phyloP scores from a whole-genome alignment of 2,797 vertebrate genomes.

The Neosilurus hyrtlii region DNA sequence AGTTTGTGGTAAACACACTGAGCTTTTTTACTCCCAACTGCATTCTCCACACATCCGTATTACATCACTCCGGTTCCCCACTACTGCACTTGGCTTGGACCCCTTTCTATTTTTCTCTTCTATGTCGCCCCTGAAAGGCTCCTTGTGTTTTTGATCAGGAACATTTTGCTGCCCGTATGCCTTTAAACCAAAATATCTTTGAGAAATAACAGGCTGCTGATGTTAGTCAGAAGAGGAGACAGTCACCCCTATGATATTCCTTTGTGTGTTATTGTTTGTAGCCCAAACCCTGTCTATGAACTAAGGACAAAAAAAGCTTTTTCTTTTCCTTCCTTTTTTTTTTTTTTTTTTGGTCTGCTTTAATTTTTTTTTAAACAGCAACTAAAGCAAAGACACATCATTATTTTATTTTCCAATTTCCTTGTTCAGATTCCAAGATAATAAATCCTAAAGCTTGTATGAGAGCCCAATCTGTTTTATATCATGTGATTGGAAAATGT shows the following conservation, averaged over 20 bases:
- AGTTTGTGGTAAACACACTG: conserved; percentile 32
- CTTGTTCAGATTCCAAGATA: conserved; percentile 33
- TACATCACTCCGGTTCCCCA: conserved; percentile 20
- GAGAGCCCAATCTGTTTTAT: conserved; percentile 19
- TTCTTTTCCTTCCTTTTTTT: conserved; percentile 9
- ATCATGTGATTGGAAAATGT: conserved; percentile 32
- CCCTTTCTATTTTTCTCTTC: conserved; percentile 26
- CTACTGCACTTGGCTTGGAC: conserved; percentile 17
- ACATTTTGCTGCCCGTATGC: conserved; percentile 31
- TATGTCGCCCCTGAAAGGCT: conserved; percentile 13
- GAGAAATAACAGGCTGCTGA: conserved; percentile 29
- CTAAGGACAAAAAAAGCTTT: conserved; percentile 23
- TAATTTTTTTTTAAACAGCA: neutral
- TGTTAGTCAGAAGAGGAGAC: conserved; percentile 39
- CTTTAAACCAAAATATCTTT: conserved; percentile 40
- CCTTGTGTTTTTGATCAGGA: conserved; percentile 37
- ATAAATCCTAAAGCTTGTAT: neutral
- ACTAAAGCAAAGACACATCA: conserved; percentile 20
- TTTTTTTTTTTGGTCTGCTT: conserved; percentile 14
- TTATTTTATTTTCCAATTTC: conserved; percentile 3
- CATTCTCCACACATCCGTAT: conserved; percentile 18
- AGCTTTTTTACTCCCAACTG: conserved; percentile 30
- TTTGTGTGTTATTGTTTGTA: conserved; percentile 34
- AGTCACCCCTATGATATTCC: conserved; percentile 25
- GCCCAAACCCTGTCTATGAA: conserved; percentile 17